These are phyloP conservation scores for Caenorhabditis virilis DNA, from an alignment of 2,888 invertebrate genomes.

Conservation along the genomic window DNA sequence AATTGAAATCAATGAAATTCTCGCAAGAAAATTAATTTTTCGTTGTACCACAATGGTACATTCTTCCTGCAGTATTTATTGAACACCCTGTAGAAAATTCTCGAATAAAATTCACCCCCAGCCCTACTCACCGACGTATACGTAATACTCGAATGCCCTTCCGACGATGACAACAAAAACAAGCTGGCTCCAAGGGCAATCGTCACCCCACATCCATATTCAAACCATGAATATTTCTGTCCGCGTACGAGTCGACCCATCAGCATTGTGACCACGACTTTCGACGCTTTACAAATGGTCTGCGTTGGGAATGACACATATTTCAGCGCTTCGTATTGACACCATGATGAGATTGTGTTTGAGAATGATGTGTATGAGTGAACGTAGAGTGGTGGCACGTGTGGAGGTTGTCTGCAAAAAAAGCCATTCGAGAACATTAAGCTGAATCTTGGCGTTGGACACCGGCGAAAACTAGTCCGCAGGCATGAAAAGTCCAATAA, in stretches of 20 bases:
- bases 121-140: slow-evolving; percentile 25
- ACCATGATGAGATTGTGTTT: slow-evolving; percentile 98
- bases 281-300: slow-evolving; percentile 86
- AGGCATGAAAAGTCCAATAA: too few species aligned
- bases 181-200: slow-evolving; percentile 91
- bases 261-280: slow-evolving; percentile 95
- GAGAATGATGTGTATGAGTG: slow-evolving; percentile 94
- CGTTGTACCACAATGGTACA: too few species aligned
- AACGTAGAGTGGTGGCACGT: slow-evolving; percentile 87
- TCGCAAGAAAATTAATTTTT: too few species aligned
- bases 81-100: too few species aligned
- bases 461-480: too few species aligned
- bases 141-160: slow-evolving; percentile 9
- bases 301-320: slow-evolving; percentile 95
- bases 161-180: slow-evolving; percentile 77
- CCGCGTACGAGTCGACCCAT: slow-evolving; percentile 92
- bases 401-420: slow-evolving; percentile 73
- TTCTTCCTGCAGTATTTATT: too few species aligned
- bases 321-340: slow-evolving; percentile 97
- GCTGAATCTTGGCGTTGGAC: too few species aligned
- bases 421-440: not conserved
- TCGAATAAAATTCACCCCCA: not conserved
- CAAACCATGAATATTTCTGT: slow-evolving; percentile 74
- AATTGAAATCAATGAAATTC: too few species aligned
- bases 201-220: slow-evolving; percentile 86